Evolutionary conservation across 2,113 vertebrate species (phyloP), one percentile per base, ranked within the genome.

Genomic region (Cygnus atratus): DNA sequence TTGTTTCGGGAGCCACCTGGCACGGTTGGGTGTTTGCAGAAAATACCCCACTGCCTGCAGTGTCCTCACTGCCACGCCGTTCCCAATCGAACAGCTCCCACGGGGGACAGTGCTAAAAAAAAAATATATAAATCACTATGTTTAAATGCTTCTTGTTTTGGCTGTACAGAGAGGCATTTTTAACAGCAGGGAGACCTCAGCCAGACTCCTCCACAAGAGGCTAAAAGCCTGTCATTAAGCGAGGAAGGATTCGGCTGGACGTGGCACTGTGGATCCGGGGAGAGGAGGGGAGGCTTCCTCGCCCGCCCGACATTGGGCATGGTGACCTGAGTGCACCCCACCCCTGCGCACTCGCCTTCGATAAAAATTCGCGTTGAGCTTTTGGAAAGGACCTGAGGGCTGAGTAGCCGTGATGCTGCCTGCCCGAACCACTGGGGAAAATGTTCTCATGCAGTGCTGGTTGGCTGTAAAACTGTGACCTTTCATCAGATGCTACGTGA

Each of bases 241-340:
- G 84, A 91, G 57, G 96, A 80, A 63, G 95, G 96, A 92, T 95
- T 96, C 89, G 87, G 92, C 83, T 90, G 72, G 72, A 82, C 92
- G 75, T 58, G 29, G 90, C 77, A 0, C 58, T 1, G 25, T 11
- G 79, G 91, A n/a, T 77, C 88, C 37, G 1, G 65, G 82, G 46
- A 46, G 90, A 74, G 88, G 86, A 85, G 92, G 59, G 84, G 74
- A 7, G 14, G 33, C 68, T 57, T 70, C 63, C 79, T 50, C 26
- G 2, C 74, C 54, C 62, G 44, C 74, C 13, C 9, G 8, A 19
- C 6, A 9, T 84, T 19, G 6, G 3, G 67, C 67, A 70, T 8
- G 24, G 18, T 16, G 65, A 66, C 50, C 73, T 4, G 33, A 33
- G 37, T 31, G 4, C 37, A 18, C 29, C 68, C n/a, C 39, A 39